phyloP scores from a whole-genome alignment of 2,888 invertebrate genomes.

The Carterocephalus palaemon region DNA sequence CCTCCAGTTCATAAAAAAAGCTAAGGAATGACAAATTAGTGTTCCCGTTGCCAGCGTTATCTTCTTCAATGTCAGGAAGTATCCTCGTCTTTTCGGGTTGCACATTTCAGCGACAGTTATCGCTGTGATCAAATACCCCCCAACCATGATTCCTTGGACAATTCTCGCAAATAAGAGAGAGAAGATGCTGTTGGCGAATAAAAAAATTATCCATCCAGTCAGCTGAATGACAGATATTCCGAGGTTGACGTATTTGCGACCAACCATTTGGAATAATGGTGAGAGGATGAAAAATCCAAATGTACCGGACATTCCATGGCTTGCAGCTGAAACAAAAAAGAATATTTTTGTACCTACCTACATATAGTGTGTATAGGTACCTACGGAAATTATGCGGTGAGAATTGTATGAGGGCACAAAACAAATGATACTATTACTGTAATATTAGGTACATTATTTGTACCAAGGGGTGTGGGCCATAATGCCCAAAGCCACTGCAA shows the following conservation, averaged over 20 bases:
- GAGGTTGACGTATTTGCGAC: slow-evolving; percentile 39
- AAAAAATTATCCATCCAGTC: slow-evolving; percentile 39
- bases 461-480: too few species aligned
- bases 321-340: slow-evolving; percentile 39
- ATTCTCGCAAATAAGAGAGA: slow-evolving; percentile 38
- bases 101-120: slow-evolving; percentile 45
- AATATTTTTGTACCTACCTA: not conserved
- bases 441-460: not conserved
- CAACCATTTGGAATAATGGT: slow-evolving; percentile 39
- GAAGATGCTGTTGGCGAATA: slow-evolving; percentile 35
- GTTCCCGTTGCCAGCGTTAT: slow-evolving; percentile 35
- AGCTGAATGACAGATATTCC: slow-evolving; percentile 28
- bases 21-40: slow-evolving; percentile 41
- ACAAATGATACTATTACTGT: not conserved
- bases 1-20: slow-evolving; percentile 41
- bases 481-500: too few species aligned
- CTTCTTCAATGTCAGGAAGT: slow-evolving; percentile 42
- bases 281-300: slow-evolving; percentile 40
- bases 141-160: slow-evolving; percentile 41
- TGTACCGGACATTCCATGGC: slow-evolving; percentile 39
- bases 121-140: slow-evolving; percentile 38
- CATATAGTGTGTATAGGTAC: not conserved
- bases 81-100: slow-evolving; percentile 41
- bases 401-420: not conserved
- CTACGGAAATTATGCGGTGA: not conserved